Conservation (phyloP, 1,140 invertebrate genomes). For the Tetramorium simillimum region DNA sequence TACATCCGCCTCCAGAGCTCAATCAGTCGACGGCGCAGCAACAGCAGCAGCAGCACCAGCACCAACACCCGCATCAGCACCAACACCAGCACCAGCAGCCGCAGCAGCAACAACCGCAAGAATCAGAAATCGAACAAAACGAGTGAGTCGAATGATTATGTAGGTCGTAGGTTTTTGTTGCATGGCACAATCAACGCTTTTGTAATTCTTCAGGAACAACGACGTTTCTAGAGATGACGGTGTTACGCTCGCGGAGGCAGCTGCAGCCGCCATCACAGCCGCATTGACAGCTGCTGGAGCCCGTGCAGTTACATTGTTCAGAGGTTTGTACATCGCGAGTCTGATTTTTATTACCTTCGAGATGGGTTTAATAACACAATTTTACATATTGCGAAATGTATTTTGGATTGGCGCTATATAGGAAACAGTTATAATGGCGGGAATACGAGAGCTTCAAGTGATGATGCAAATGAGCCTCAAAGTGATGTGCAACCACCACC, state of each 20-base stretch:
- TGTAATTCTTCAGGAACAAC: constrained; percentile 36
- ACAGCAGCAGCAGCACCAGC: constrained; percentile 17
- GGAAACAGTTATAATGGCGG: constrained; percentile 63
- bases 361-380: not conserved
- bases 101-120: constrained; percentile 69
- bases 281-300: constrained; percentile 83
- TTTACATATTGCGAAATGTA: not conserved
- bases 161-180: not conserved
- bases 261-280: constrained; percentile 84
- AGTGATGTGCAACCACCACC: constrained; percentile 50
- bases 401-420: constrained; percentile 40
- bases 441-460: constrained; percentile 52
- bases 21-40: constrained; percentile 56
- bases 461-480: constrained; percentile 57
- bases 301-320: constrained; percentile 76
- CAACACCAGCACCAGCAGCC: constrained; percentile 7
- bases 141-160: constrained; percentile 60
- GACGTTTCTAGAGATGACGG: constrained; percentile 53
- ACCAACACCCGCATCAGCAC: constrained; percentile 60
- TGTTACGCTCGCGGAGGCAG: constrained; percentile 78
- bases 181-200: not conserved
- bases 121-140: constrained; percentile 71
- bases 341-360: not conserved
- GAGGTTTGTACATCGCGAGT: constrained; percentile 59
- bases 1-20: constrained; percentile 67